Conservation (phyloP, 2,113 vertebrate species). For the Ciconia maguari region DNA sequence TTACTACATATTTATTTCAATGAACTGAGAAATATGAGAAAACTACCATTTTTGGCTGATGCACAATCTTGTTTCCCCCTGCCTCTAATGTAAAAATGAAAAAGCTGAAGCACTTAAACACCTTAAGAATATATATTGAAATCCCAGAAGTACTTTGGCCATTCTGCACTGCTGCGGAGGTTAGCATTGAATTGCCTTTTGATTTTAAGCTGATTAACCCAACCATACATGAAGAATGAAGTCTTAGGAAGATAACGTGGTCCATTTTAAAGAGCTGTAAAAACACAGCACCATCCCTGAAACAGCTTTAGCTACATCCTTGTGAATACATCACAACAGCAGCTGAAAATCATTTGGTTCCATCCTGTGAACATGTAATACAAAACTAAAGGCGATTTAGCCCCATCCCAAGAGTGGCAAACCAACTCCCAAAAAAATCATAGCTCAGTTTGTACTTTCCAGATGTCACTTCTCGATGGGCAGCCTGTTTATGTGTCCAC, state of each 20-base stretch:
- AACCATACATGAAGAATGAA: conserved; percentile 14
- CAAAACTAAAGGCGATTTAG: not conserved
- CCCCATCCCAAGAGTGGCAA: not conserved
- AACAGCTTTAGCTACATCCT: not conserved
- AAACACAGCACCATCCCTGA: not conserved
- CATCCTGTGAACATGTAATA: not conserved
- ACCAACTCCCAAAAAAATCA: not conserved
- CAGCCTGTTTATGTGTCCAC: not conserved
- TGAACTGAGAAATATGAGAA: not conserved
- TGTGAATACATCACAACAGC: not conserved
- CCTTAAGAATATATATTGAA: not conserved
- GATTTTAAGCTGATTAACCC: not conserved
- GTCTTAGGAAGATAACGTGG: not conserved
- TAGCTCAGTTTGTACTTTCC: not conserved
- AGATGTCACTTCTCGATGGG: not conserved
- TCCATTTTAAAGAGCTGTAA: not conserved
- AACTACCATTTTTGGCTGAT: not conserved
- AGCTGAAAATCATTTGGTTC: not conserved
- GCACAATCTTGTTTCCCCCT: not conserved
- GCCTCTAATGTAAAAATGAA: not conserved
- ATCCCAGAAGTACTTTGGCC: not conserved
- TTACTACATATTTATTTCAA: not conserved
- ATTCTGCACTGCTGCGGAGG: not conserved
- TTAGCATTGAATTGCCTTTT: not conserved
- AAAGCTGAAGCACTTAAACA: not conserved